These are phyloP conservation scores for Philereme vetulata DNA, from an alignment of 2,888 invertebrate species.

Conservation along the genomic window DNA sequence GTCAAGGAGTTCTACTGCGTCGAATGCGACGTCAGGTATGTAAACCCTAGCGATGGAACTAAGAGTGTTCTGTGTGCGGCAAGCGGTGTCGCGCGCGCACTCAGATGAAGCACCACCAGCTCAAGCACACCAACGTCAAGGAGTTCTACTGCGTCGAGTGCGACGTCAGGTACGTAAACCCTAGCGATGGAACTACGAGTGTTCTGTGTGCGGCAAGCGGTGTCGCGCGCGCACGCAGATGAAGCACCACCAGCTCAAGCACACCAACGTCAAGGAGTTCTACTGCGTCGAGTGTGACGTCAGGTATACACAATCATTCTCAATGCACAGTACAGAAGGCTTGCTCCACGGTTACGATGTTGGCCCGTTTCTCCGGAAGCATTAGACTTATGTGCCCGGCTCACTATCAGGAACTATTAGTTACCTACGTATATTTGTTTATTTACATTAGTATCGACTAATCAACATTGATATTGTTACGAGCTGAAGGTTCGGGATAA, in stretches of 20 bases:
- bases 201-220: slow-evolving; percentile 58
- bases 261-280: slow-evolving; percentile 60
- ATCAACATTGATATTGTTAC: too few species aligned
- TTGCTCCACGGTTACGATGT: too few species aligned
- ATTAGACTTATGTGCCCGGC: too few species aligned
- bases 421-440: too few species aligned
- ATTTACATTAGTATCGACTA: too few species aligned
- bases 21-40: slow-evolving; percentile 50
- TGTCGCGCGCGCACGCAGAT: slow-evolving; percentile 72
- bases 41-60: too few species aligned
- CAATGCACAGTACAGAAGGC: too few species aligned
- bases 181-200: slow-evolving; percentile 72
- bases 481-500: too few species aligned
- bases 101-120: slow-evolving; percentile 69
- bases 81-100: slow-evolving; percentile 67
- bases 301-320: too few species aligned
- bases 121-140: slow-evolving; percentile 60
- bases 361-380: too few species aligned
- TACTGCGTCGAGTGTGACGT: slow-evolving; percentile 58
- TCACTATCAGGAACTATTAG: too few species aligned
- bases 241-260: slow-evolving; percentile 67
- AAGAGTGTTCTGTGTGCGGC: slow-evolving; percentile 63
- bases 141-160: slow-evolving; percentile 63
- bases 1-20: slow-evolving; percentile 63
- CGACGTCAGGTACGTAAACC: slow-evolving; percentile 49